phyloP scores from a whole-genome alignment of 2,113 vertebrate genomes.

The Podocnemis expansa region DNA sequence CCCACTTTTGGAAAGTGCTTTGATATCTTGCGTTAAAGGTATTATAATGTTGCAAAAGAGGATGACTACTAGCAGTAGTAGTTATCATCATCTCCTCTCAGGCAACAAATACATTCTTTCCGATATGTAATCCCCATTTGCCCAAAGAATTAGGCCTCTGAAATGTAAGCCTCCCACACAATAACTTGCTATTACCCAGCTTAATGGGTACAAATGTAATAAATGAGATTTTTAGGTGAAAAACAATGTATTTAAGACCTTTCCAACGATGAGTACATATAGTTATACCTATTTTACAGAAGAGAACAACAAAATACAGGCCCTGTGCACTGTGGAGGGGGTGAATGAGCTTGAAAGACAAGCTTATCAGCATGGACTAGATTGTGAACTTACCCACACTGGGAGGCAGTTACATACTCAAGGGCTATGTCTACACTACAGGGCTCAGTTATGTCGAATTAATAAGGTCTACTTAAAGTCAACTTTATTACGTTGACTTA shows the following conservation, averaged over 20 bases:
- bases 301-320: conserved; percentile 25
- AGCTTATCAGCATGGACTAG: conserved; percentile 62
- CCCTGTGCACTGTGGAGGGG: conserved; percentile 13
- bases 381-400: conserved; percentile 63
- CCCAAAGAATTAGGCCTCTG: conserved; percentile 23
- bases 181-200: neutral
- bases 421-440: no score
- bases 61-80: no score
- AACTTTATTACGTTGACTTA: no score
- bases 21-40: neutral
- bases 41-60: neutral
- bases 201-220: neutral
- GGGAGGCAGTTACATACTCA: conserved; percentile 46
- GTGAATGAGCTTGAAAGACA: conserved; percentile 46
- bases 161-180: neutral
- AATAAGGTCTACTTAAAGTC: no score
- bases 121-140: neutral
- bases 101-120: conserved; percentile 32
- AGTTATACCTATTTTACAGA: neutral
- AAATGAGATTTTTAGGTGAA: neutral
- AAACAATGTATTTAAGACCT: neutral
- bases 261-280: neutral
- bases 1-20: neutral
- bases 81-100: conserved; percentile 54
- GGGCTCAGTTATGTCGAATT: no score